Percentiles rank a stretch among this genome's conserved stretches.
Evolutionary conservation across 2,888 invertebrate genomes (phyloP).

Genomic region (Coleophora deauratella): DNA sequence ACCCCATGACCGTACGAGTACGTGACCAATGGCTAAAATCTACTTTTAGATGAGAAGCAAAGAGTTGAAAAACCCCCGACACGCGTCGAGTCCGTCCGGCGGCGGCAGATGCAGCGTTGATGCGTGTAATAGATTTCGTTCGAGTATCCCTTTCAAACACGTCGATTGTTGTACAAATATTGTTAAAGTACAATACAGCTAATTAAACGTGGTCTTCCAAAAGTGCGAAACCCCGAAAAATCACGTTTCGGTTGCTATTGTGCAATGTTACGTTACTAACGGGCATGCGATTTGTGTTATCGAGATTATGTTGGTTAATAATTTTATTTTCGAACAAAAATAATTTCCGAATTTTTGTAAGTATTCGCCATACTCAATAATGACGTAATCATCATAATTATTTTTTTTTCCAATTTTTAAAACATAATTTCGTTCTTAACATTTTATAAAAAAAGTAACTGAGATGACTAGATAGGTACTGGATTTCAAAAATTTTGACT

Average conservation of each 20-base stretch:
- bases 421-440: no score
- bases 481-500: no score
- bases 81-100: conserved; percentile 12
- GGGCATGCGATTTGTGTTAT: conserved; percentile 12
- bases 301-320: conserved; percentile 20
- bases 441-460: no score
- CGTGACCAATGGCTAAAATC: conserved; percentile 35
- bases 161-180: conserved; percentile 32
- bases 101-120: conserved; percentile 47
- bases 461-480: no score
- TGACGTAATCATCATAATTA: no score
- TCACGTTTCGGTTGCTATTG: conserved; percentile 22
- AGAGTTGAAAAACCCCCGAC: conserved; percentile 35
- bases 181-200: conserved; percentile 51
- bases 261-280: conserved; percentile 25
- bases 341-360: no score
- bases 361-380: no score
- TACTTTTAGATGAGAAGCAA: conserved; percentile 22
- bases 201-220: conserved; percentile 46
- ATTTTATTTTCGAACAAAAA: conserved; percentile 23
- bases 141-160: conserved; percentile 33
- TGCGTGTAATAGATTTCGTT: conserved; percentile 31
- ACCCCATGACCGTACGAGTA: conserved; percentile 34
- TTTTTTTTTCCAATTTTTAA: no score
- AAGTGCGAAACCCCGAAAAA: conserved; percentile 40